Evolutionary conservation across 2,797 vertebrate species (phyloP).

Genomic region (Mastacembelus armatus): DNA sequence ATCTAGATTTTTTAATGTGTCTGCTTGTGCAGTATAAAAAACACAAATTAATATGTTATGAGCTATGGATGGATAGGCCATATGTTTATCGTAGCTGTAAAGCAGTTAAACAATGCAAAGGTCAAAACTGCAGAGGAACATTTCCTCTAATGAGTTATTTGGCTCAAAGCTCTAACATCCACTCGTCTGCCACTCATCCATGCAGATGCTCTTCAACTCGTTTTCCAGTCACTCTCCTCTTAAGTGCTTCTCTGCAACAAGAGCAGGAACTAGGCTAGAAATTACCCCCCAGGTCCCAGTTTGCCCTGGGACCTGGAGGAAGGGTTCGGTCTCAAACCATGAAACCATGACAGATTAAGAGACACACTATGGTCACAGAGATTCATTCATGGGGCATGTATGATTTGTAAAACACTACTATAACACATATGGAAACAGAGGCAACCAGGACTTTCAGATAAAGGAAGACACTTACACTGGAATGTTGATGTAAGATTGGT

Average conservation of each 20-base stretch:
- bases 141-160: constrained; percentile 37
- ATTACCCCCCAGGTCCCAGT: constrained; percentile 8
- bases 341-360: constrained; percentile 11
- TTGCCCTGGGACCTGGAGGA: constrained; percentile 3
- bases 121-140: constrained; percentile 23
- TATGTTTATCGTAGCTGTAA: constrained; percentile 22
- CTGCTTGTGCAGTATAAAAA: constrained; percentile 1
- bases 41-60: constrained; percentile 20
- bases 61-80: not conserved
- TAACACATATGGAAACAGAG: not conserved
- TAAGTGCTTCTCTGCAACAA: constrained; percentile 20
- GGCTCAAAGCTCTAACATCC: constrained; percentile 12
- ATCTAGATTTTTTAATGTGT: not conserved
- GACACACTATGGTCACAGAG: not conserved
- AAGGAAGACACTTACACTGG: not conserved
- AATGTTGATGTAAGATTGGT: not conserved
- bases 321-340: not conserved
- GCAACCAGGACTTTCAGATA: not conserved
- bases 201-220: constrained; percentile 24
- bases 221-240: constrained; percentile 13
- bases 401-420: constrained; percentile 4
- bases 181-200: constrained; percentile 31
- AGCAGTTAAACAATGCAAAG: constrained; percentile 26
- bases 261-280: constrained; percentile 6
- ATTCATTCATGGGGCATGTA: constrained; percentile 4